Base-by-base conservation (phyloP, 2,888 invertebrate species). In the Euclidia mi region DNA sequence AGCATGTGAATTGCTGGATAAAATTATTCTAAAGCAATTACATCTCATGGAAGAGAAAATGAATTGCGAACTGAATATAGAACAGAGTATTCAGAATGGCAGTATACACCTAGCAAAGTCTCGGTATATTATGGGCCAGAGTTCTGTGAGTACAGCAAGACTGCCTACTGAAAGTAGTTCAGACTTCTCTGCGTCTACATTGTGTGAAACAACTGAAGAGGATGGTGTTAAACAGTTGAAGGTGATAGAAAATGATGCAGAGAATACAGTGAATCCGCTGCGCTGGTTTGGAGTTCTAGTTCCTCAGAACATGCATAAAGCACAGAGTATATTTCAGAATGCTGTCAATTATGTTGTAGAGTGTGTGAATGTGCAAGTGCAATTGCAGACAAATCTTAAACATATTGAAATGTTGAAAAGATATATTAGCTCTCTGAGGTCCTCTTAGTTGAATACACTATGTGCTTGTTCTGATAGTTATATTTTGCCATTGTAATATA, bases 261-360 rank as follows among this genome's bases (percentile, higher is more conserved):
- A 85, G 12, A 79, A 84, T 42, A 89, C 76, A 43, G 88, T 82
- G 31, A 96, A 98, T 84, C 98, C 98, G 0, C 84, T 98, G 25
- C 96, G 96, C 65, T 98, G 98, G 98, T 98, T 98, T 92, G 98
- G 98, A 9, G 95, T 98, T 32, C 88, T 98, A 29, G 97, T 98
- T 0, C 98, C 98, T 0, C 96, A 96, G 78, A 96, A 96, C 81
- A 90, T 98, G 77, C 96, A 96, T 74, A 95, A 94, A 67, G 97
- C 98, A 0, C 97, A 97, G 80, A 95, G 94, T 47, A 95, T 96
- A 74, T 98, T 98, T 81, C 96, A 96, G 75, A 96, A 96, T 71
- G 95, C 96, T 1, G 78, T 98, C 4, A 96, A 96, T 56, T 95
- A 96, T 82, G 91, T 96, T 29, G 95, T 96, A 9, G 96, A 97